Conservation (phyloP, 1,140 invertebrate genomes). For the Drosophila saltans region DNA sequence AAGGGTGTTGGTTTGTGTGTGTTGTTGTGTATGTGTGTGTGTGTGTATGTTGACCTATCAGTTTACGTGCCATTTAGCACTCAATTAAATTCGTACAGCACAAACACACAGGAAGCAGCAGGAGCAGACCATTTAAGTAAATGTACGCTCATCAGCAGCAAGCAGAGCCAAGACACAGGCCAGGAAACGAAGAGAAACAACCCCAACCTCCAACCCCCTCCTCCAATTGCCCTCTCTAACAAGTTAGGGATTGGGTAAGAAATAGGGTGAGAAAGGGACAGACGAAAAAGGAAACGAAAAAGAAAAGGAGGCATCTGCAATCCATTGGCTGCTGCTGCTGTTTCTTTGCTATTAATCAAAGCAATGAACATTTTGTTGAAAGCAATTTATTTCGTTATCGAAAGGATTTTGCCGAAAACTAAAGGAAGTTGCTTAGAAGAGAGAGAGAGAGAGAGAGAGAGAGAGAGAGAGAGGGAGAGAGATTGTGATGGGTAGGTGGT, state of each 20-base stretch:
- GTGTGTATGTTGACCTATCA: slow-evolving; percentile 74
- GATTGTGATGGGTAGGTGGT: no score
- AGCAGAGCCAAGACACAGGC: slow-evolving; percentile 14
- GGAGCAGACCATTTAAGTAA: slow-evolving; percentile 63
- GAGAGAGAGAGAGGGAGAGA: not conserved
- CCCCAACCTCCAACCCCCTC: no score
- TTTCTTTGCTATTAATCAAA: slow-evolving; percentile 68
- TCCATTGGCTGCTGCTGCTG: slow-evolving; percentile 44
- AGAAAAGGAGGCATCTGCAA: slow-evolving; percentile 37
- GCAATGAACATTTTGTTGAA: slow-evolving; percentile 74
- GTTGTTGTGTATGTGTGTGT: slow-evolving; percentile 21
- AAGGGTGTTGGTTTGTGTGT: slow-evolving; percentile 11
- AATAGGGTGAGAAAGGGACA: not conserved
- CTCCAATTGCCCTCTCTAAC: no score
- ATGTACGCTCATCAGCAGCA: slow-evolving; percentile 72
- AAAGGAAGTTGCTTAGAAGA: slow-evolving; percentile 26
- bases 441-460: not conserved
- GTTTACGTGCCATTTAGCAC: slow-evolving; percentile 83
- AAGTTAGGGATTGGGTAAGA: no score
- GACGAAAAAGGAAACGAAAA: not conserved
- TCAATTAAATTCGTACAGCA: slow-evolving; percentile 78
- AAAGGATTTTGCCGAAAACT: slow-evolving; percentile 53
- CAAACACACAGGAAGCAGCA: slow-evolving; percentile 56
- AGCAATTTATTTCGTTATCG: slow-evolving; percentile 80
- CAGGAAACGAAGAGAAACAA: slow-evolving; percentile 3